A percentile compares a stretch with the other conserved stretches of the same genome.
Conservation (phyloP, 2,888 invertebrate species). For the Cantharis rufa region DNA sequence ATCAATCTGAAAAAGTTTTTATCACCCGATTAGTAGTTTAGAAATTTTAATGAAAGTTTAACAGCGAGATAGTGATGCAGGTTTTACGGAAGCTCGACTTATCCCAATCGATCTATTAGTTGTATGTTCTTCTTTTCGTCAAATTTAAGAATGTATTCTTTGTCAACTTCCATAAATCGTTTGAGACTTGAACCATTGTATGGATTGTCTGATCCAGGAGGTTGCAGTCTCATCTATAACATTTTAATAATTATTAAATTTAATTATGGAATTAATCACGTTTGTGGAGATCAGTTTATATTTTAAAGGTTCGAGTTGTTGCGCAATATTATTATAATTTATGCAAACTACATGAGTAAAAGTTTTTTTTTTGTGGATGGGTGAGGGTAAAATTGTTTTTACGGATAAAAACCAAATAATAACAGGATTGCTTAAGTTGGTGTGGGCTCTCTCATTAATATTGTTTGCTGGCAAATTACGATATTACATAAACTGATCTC, state of each 20-base stretch:
- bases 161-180: conserved; percentile 59
- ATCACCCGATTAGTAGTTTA: not conserved
- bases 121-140: conserved; percentile 25
- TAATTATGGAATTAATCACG: not conserved
- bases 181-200: conserved; percentile 59
- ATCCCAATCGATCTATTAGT: conserved; percentile 31
- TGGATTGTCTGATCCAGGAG: conserved; percentile 66
- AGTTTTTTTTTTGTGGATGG: no score
- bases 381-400: no score
- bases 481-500: not conserved
- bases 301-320: not conserved
- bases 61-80: not conserved
- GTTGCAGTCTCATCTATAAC: conserved; percentile 68
- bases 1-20: not conserved
- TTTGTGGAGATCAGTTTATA: not conserved
- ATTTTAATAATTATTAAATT: conserved; percentile 28
- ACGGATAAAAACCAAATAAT: no score
- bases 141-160: conserved; percentile 44
- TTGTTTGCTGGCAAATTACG: no score
- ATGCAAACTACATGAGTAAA: no score
- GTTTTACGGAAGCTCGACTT: not conserved
- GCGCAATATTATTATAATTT: not conserved
- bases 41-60: not conserved
- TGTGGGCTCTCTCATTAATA: no score
- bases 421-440: no score